These are phyloP conservation scores for Watsonalla binaria DNA, from an alignment of 2,888 invertebrate genomes.

Conservation along the genomic window DNA sequence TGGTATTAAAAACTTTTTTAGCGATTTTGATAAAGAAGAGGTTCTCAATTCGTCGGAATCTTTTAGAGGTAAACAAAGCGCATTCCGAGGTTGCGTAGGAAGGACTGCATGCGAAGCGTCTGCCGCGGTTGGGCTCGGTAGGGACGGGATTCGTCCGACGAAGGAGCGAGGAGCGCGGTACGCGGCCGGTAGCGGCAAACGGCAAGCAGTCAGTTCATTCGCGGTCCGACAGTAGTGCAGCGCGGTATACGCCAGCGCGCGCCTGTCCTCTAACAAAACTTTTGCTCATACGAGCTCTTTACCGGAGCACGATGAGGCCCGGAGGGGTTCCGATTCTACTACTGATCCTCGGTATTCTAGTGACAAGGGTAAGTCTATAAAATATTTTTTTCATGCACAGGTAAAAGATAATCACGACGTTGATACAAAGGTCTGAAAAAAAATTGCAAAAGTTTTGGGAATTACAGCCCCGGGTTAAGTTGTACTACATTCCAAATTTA, in stretches of 20 bases:
- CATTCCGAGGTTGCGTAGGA: conserved; percentile 40
- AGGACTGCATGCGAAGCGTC: conserved; percentile 14
- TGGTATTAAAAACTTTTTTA: too few relatives aligned
- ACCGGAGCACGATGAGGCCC: conserved; percentile 52
- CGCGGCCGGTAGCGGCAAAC: conserved; percentile 7
- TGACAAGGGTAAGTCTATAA: conserved; percentile 30
- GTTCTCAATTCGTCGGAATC: background rate
- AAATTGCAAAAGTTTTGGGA: background rate
- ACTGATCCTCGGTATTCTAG: conserved; percentile 39
- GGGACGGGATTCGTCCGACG: conserved; percentile 22
- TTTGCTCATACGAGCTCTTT: conserved; percentile 39
- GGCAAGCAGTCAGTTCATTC: conserved; percentile 41
- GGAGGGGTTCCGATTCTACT: conserved; percentile 46
- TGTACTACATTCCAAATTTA: conserved; percentile 21
- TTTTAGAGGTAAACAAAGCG: conserved; percentile 25
- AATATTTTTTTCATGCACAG: background rate
- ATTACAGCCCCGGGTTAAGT: conserved; percentile 18
- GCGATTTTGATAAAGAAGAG: background rate
- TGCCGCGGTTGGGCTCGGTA: conserved; percentile 15
- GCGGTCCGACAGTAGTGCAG: conserved; percentile 59
- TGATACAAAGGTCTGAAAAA: background rate
- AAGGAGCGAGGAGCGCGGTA: conserved; percentile 29
- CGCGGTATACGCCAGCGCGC: conserved; percentile 58
- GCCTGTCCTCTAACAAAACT: conserved; percentile 42
- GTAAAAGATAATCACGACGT: background rate